Evolutionary conservation across 1,140 invertebrate species (phyloP).

Genomic region (Panagrolaimus sp.): DNA sequence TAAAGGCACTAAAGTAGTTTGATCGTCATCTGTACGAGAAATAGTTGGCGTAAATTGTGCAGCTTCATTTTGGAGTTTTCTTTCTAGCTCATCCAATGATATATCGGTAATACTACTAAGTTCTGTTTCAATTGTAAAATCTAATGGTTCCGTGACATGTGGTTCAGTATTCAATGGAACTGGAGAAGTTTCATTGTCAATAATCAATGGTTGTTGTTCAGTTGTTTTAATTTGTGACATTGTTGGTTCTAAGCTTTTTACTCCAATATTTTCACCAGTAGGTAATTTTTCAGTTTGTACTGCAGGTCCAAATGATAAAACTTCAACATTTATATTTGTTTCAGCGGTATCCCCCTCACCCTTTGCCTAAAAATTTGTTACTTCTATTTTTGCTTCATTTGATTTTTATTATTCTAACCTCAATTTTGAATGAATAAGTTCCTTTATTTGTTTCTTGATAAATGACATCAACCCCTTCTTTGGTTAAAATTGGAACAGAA

Average conservation of each 20-base stretch:
- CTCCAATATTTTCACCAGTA: too few species aligned
- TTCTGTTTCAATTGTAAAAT: not conserved
- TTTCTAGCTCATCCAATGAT: not conserved
- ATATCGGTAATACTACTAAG: not conserved
- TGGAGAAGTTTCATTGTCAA: not conserved
- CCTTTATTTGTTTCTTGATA: constrained; percentile 1
- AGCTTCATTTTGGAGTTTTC: not conserved
- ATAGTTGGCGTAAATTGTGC: not conserved
- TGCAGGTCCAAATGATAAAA: constrained; percentile 7
- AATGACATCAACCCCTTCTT: not conserved
- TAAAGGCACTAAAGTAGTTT: not conserved
- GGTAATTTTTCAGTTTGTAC: not conserved
- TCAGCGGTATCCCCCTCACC: not conserved
- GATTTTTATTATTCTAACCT: not conserved
- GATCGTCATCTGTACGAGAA: not conserved
- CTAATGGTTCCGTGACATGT: not conserved
- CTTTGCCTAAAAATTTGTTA: not conserved
- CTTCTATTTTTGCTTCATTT: not conserved
- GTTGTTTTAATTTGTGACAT: not conserved
- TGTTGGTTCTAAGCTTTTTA: not conserved
- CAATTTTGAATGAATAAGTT: constrained; percentile 6
- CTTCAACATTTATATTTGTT: constrained; percentile 2
- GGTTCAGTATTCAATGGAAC: not conserved
- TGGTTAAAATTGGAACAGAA: constrained; percentile 2
- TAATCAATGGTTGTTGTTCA: not conserved